Evolutionary conservation across 2,797 vertebrate genomes (phyloP).

Genomic region (Gambusia yucatana): DNA sequence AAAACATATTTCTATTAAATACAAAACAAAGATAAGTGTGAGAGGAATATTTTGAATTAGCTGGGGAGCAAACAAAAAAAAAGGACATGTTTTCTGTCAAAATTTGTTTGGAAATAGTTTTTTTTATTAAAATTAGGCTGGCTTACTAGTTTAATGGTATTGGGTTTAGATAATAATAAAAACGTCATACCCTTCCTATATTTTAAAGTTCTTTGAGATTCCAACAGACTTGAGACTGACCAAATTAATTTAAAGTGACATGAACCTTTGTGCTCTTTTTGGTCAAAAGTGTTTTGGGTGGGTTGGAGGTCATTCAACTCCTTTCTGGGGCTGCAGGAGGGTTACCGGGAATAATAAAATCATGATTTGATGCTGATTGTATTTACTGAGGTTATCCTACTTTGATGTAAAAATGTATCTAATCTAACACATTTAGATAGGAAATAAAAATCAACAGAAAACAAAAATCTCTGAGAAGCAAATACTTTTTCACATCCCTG

Average conservation of each 20-base stretch:
- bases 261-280: neutral
- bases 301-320: too few relatives aligned
- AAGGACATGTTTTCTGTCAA: neutral
- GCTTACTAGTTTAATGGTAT: neutral
- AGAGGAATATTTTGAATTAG: conserved; percentile 16
- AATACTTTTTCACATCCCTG: too few relatives aligned
- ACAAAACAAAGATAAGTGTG: conserved; percentile 6
- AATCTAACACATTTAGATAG: neutral
- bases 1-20: conserved; percentile 34
- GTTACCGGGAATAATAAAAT: neutral
- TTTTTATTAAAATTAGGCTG: neutral
- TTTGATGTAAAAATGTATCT: neutral
- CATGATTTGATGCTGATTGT: neutral
- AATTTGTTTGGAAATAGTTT: neutral
- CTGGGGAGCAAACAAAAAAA: conserved; percentile 3
- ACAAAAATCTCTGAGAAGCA: neutral
- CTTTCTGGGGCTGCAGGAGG: neutral
- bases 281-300: neutral
- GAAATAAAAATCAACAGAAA: neutral
- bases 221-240: neutral
- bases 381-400: neutral
- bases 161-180: neutral
- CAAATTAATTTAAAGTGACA: neutral
- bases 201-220: neutral
- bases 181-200: neutral